Evolutionary conservation across 2,797 vertebrate species (phyloP), one percentile per base, ranked within the genome.

Genomic region (Paedocypris micromegethes): DNA sequence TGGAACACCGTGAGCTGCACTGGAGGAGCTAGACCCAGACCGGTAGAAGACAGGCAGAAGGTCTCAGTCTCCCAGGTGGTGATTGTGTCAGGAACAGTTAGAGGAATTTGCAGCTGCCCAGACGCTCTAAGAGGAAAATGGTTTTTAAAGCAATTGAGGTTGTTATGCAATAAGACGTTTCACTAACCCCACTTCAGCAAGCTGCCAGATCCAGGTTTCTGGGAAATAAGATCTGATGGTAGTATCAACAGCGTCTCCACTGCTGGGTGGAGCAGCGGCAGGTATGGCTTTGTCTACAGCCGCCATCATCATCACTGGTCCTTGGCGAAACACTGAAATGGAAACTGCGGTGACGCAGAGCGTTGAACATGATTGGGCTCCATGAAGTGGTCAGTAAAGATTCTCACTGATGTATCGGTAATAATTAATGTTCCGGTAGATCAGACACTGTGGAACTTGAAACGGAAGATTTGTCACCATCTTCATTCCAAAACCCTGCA

Each of bases 401-500:
- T 53, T 3, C 51, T 38, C 45, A 58, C 0, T 0, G 3, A 5
- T 0, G 0, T 0, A 46, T 6, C 0, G 5, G 39, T 79, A 2
- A 59, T 84, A 88, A n/a, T 70, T n/a, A 64, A 44, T 64, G 56
- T 83, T 83, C 70, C 39, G 75, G 41, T 73, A 82, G 0, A 0
- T 56, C 51, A 88, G 67, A 40, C 88, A 89, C 0, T 68, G 1
- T 3, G 86, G 85, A 3, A 47, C 2, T 60, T 8, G 39, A n/a
- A 84, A 6, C 2, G 52, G 0, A 57, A 89, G 0, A 76, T 88
- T 88, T 46, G 86, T 86, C 4, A 68, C 76, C 52, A 86, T 72
- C 80, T 88, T 87, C 75, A 89, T 46, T 23, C 89, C 87, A 6
- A 74, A 45, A 9, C 58, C 61, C 89, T 90, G 54, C 45, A 3